Conservation (phyloP, 1,140 invertebrate species). For the Trichonephila clavata region DNA sequence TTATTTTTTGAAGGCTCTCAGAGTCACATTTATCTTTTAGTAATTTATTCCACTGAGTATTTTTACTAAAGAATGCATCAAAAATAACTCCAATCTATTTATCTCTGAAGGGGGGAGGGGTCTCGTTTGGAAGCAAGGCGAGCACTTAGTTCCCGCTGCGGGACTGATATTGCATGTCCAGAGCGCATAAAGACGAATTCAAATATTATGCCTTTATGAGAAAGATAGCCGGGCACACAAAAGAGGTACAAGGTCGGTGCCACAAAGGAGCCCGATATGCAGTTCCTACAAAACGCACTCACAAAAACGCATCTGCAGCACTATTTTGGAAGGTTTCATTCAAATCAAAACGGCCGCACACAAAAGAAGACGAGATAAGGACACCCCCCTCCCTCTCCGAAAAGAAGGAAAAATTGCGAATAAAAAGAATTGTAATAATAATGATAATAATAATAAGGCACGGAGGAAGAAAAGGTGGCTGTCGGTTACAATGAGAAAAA, state of each 20-base stretch:
- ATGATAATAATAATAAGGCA: constrained; percentile 54
- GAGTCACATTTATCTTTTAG: too few species aligned
- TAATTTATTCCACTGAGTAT: too few species aligned
- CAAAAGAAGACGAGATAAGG: constrained; percentile 44
- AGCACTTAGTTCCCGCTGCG: background rate
- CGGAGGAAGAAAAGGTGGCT: constrained; percentile 7
- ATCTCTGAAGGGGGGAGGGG: background rate
- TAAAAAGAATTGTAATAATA: constrained; percentile 42
- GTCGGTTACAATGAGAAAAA: constrained; percentile 53
- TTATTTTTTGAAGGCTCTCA: too few species aligned
- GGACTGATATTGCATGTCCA: constrained; percentile 13
- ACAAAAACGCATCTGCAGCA: constrained; percentile 39
- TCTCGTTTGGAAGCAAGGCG: background rate
- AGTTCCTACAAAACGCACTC: constrained; percentile 8
- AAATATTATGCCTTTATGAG: background rate
- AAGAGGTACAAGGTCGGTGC: constrained; percentile 1
- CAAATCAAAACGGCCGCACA: constrained; percentile 47
- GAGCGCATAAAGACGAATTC: constrained; percentile 1
- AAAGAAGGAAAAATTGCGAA: background rate
- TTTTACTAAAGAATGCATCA: background rate
- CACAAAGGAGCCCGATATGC: background rate
- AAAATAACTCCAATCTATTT: background rate
- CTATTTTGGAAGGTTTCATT: constrained; percentile 55
- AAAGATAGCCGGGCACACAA: background rate
- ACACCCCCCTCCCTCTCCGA: background rate